Evolutionary conservation across 1,140 invertebrate species (phyloP).

Genomic region (Eumaeus atala): DNA sequence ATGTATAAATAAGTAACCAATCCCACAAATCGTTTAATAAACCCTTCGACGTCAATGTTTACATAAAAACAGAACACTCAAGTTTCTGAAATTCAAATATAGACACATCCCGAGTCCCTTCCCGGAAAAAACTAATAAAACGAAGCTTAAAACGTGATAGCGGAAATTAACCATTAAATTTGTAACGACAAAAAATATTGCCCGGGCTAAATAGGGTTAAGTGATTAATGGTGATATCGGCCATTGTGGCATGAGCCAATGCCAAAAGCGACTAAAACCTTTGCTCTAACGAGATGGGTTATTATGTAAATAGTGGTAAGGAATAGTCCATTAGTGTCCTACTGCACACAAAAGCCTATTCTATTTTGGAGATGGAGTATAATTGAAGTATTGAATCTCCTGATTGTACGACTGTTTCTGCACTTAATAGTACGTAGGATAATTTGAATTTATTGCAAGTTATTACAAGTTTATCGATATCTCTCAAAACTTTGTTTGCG

Average conservation of each 20-base stretch:
- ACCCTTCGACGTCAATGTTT: no score
- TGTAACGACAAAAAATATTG: constrained; percentile 1
- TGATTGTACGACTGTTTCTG: neutral
- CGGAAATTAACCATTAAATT: constrained; percentile 9
- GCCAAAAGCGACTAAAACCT: neutral
- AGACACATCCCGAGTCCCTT: no score
- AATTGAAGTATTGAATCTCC: neutral
- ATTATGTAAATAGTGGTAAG: constrained; percentile 9
- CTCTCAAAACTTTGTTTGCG: no score
- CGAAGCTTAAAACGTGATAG: neutral
- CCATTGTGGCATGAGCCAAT: no score
- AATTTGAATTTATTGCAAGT: constrained; percentile 5
- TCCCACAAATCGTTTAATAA: no score
- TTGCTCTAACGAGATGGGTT: constrained; percentile 1
- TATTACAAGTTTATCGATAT: neutral
- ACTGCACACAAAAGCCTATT: neutral
- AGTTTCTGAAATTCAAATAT: no score
- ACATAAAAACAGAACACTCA: no score
- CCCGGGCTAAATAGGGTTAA: no score
- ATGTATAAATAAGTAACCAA: no score
- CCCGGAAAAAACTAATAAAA: no score
- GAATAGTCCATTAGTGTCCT: constrained; percentile 4
- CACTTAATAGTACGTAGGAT: neutral
- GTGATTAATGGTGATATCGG: no score
- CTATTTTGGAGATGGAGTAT: neutral